Evolutionary conservation across 2,888 invertebrate species (phyloP), one percentile per base, ranked within the genome.

Genomic region (Lucinisca nassula): DNA sequence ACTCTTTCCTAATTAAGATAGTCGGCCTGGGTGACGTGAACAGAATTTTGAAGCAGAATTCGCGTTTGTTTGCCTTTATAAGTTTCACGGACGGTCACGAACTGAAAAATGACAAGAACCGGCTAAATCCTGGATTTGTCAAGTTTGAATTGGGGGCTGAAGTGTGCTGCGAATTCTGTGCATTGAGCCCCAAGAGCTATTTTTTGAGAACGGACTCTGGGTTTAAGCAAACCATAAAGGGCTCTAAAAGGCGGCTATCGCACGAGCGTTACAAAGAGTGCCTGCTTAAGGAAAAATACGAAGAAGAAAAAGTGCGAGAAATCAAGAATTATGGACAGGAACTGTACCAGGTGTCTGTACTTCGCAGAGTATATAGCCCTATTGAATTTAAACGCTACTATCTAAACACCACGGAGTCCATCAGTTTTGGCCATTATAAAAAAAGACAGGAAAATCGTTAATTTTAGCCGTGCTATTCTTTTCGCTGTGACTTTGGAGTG

Each of bases 201-300:
- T 78, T 67, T 17, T 38, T 78, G 27, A 78, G 67, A 40, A 58
- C 78, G 8, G 40, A 30, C 30, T 6, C 17, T n/a, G 61, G 78
- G 0, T 78, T 78, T 24, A 78, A 67, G 61, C 78, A 78, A 27
- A 61, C 78, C 2, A n/a, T 21, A 30, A 78, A 78, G 27, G 61
- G 78, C 4, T 37, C 61, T 27, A 32, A 35, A n/a, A 38, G 17
- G 58, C 24, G 67, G 67, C n/a, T 78, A 21, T 14, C 35, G 24
- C 78, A 78, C 78, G 67, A 78, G n/a, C n/a, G 61, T n/a, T 78
- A 61, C 30, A 78, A 67, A 40, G 24, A 61, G 35, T 61, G 78
- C 24, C 30, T 78, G 14, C 17, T 78, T 1, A 4, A 40, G 4
- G 37, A n/a, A 1, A 27, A 24, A 0, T 67, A 38, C 30, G 27